Base-by-base conservation (phyloP, 2,797 vertebrate genomes). In the Otus scops region DNA sequence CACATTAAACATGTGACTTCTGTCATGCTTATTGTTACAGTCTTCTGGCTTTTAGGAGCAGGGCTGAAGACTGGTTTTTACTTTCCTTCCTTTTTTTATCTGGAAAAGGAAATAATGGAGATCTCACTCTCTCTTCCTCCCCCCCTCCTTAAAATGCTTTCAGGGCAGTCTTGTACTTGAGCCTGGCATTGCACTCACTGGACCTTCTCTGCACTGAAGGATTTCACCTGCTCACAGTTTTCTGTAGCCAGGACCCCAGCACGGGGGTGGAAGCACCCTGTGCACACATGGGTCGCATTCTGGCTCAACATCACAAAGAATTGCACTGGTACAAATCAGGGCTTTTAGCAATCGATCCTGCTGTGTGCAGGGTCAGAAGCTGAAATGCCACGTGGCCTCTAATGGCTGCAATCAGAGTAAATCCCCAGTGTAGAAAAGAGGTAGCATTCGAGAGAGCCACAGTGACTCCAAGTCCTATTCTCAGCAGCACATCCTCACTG, bases 91-190 rank as follows among this genome's bases (percentile, higher is more conserved):
- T 26, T 68, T 81, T 82, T 63, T 79, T 82, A 48, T 79, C 68
- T 87, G 36, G 23, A 77, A 91, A 76, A 76, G 53, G 53, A 92
- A 89, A 80, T 85, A 88, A 79, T 36, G 13, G 57, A 50, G 27
- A 87, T 63, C 27, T 74, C 56, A 11, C 69, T 26, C 65, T 75
- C 26, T 84, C 14, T 38, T 54, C 11, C 10, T 36, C 19, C 11
- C 5, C 4, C 0, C 5, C n/a, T 71, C 43, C 30, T 77, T 85
- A 43, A 88, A 86, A 88, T 70, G 64, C 71, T 95, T 80, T 85
- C 75, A 61, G 73, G 71, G 78, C 81, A 70, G 50, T 28, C n/a
- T 84, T 88, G 73, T 76, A 38, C 87, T 75, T 82, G 69, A 93
- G 61, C 67, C 61, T 76, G 53, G 18, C 34, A 13, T 30, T 53